Evolutionary conservation across 2,797 vertebrate species (phyloP).

Genomic region (Darevskia mixta): DNA sequence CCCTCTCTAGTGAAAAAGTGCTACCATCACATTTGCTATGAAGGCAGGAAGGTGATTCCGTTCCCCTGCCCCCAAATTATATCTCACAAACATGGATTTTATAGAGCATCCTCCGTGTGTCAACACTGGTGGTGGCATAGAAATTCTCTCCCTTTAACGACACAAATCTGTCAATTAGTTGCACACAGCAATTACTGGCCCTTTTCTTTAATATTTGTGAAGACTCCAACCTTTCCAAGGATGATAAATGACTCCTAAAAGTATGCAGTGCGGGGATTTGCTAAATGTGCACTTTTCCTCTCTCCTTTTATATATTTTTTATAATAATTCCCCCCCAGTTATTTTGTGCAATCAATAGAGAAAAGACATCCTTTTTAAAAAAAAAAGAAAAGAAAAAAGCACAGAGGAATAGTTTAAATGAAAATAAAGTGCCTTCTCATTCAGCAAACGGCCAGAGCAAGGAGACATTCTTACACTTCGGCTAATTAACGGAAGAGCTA

Average conservation of each 20-base stretch:
- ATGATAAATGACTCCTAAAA: conserved; percentile 80
- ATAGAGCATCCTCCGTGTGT: conserved; percentile 69
- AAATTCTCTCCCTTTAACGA: conserved; percentile 65
- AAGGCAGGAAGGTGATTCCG: conserved; percentile 54
- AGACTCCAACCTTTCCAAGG: conserved; percentile 76
- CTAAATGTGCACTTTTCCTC: conserved; percentile 74
- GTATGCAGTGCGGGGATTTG: conserved; percentile 71
- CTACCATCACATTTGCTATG: conserved; percentile 54
- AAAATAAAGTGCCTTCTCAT: conserved; percentile 45
- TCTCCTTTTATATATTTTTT: neutral
- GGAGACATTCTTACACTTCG: conserved; percentile 49
- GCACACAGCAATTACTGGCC: conserved; percentile 71
- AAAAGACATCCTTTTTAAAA: neutral
- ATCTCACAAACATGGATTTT: conserved; percentile 60
- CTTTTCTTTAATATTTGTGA: conserved; percentile 76
- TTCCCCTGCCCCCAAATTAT: conserved; percentile 47
- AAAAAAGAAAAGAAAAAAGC: neutral
- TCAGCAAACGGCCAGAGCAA: conserved; percentile 68
- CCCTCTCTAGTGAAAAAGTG: neutral
- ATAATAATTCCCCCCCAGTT: conserved; percentile 35
- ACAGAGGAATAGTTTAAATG: conserved; percentile 42
- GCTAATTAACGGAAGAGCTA: conserved; percentile 73
- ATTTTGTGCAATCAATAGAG: conserved; percentile 64
- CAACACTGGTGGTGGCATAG: conserved; percentile 54
- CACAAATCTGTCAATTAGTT: conserved; percentile 79